Percentiles rank a stretch among this genome's conserved stretches.
Evolutionary conservation across 1,140 invertebrate species (phyloP).

Genomic region (Drosophila saltans): DNA sequence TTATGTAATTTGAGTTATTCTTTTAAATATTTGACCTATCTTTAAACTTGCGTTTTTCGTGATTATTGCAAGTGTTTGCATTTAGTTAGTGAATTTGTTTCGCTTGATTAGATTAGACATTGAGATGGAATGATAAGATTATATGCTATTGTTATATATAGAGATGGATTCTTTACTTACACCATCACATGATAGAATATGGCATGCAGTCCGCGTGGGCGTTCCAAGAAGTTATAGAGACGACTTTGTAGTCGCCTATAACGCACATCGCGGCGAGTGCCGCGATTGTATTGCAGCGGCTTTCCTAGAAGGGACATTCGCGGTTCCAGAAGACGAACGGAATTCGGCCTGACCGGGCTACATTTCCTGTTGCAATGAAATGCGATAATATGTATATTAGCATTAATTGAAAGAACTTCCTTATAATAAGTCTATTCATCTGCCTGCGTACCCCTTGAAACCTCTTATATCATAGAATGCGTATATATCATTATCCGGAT

Average conservation of each 20-base stretch:
- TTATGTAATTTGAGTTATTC: too few relatives aligned
- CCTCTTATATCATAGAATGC: conserved; percentile 69
- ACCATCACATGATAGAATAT: conserved; percentile 95
- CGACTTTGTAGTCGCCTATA: conserved; percentile 94
- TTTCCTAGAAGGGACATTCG: conserved; percentile 95
- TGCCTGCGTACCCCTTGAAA: conserved; percentile 52
- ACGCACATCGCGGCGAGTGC: conserved; percentile 92
- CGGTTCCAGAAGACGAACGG: conserved; percentile 89
- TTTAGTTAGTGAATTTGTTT: background rate
- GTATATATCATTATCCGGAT: conserved; percentile 75
- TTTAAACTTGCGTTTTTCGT: too few relatives aligned
- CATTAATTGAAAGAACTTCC: background rate
- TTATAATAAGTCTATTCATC: background rate
- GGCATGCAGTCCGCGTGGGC: conserved; percentile 92
- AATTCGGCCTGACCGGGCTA: conserved; percentile 79
- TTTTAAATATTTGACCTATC: too few relatives aligned
- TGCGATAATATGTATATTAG: background rate
- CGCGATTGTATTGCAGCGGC: conserved; percentile 92
- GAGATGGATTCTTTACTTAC: conserved; percentile 88
- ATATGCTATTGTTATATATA: too few relatives aligned
- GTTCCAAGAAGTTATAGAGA: conserved; percentile 97
- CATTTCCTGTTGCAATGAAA: conserved; percentile 71
- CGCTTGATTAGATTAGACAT: background rate
- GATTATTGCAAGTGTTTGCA: background rate
- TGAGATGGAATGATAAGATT: background rate